Evolutionary conservation across 2,797 vertebrate genomes (phyloP).

Genomic region (Argentina silus): DNA sequence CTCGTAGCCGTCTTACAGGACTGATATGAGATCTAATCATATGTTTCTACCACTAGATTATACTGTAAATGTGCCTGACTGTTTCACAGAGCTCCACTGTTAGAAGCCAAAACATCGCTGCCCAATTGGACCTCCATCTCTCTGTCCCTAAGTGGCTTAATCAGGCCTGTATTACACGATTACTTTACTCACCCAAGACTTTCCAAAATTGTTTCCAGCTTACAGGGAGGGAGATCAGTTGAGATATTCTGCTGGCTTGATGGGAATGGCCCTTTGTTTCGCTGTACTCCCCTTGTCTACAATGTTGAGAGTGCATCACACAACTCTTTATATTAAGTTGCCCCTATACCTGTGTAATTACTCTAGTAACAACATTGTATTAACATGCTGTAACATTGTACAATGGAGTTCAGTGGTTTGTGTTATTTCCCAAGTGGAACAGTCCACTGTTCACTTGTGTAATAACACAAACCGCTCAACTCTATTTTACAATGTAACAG

Average conservation of each 20-base stretch:
- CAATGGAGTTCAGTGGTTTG: too few species aligned
- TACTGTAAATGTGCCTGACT: background rate
- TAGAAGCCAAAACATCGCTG: slow-evolving; percentile 7
- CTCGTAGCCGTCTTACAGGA: slow-evolving; percentile 1
- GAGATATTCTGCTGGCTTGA: slow-evolving; percentile 62
- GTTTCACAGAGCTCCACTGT: slow-evolving; percentile 2
- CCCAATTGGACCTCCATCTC: slow-evolving; percentile 54
- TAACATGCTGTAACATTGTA: too few species aligned
- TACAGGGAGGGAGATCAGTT: slow-evolving; percentile 66
- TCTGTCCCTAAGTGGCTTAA: slow-evolving; percentile 69
- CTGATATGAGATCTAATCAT: slow-evolving; percentile 12
- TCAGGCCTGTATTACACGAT: slow-evolving; percentile 65
- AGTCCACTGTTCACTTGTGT: too few species aligned
- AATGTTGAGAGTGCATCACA: background rate
- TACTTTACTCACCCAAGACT: slow-evolving; percentile 76
- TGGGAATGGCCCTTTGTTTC: slow-evolving; percentile 33
- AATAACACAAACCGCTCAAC: too few species aligned
- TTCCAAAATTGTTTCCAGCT: slow-evolving; percentile 78
- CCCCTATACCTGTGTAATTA: too few species aligned
- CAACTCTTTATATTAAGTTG: background rate
- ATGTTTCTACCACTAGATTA: slow-evolving; percentile 20
- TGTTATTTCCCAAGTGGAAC: too few species aligned
- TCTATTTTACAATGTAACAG: too few species aligned
- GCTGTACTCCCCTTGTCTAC: slow-evolving; percentile 1
- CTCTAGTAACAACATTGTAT: too few species aligned